Evolutionary conservation across 30 jellyfish, hydroid and myxozoan genomes (phyloP).

Genomic region (Aurelia aurita complex sp. Pacific): DNA sequence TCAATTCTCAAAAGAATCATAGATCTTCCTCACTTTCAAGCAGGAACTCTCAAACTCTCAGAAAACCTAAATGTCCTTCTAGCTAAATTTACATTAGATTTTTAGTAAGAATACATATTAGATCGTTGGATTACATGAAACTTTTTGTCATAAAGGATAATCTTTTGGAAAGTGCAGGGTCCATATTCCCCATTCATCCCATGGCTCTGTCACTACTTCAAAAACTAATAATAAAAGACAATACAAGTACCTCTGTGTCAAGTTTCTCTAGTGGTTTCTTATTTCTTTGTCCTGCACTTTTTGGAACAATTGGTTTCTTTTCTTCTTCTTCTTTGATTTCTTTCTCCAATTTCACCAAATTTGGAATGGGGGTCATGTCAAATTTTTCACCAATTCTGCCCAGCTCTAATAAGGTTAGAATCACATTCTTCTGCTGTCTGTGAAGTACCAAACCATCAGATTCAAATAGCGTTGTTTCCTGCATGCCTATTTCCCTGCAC

Average conservation of each 20-base stretch:
- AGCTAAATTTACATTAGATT: too few species aligned
- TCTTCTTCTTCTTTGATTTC: slow-evolving; percentile 72
- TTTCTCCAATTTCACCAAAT: slow-evolving; percentile 64
- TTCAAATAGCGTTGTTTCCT: slow-evolving; percentile 78
- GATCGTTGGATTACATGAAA: too few species aligned
- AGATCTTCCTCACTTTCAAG: too few species aligned
- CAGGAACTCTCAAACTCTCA: too few species aligned
- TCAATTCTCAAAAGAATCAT: too few species aligned
- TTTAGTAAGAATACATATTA: too few species aligned
- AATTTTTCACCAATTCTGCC: slow-evolving; percentile 69
- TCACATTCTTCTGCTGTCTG: slow-evolving; percentile 58
- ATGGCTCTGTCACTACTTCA: too few species aligned
- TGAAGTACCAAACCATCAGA: slow-evolving; percentile 87
- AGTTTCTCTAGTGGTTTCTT: slow-evolving; percentile 17
- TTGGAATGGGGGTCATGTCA: slow-evolving; percentile 73
- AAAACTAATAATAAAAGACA: background rate
- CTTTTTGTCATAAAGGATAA: too few species aligned
- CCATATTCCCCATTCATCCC: too few species aligned
- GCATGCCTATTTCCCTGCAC: slow-evolving; percentile 79
- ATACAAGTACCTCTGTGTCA: slow-evolving; percentile 62
- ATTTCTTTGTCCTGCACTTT: background rate
- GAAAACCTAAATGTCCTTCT: too few species aligned
- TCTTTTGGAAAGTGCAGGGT: too few species aligned
- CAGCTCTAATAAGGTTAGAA: slow-evolving; percentile 70
- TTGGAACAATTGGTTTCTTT: slow-evolving; percentile 7